Evolutionary conservation across 2,888 invertebrate species (phyloP), one percentile per base, ranked within the genome.

Genomic region (Heliconius sara): DNA sequence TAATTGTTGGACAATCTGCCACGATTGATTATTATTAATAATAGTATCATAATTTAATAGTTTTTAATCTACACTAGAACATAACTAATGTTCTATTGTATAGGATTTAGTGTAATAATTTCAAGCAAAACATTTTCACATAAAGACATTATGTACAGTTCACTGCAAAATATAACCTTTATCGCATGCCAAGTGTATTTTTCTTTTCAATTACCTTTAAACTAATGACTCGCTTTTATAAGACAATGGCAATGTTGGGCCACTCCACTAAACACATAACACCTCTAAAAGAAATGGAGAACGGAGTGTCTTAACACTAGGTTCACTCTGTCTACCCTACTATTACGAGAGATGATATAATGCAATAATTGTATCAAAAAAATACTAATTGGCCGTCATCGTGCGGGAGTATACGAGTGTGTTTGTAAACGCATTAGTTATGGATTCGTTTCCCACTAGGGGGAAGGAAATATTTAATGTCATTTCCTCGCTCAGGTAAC

Each of bases 161-260:
- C 78, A 84, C 84, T 84, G 84, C 80, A 84, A 83, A 84, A 84
- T 84, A 84, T 84, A 84, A 84, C 83, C 84, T 83, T 84, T 84
- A 82, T 84, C 84, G 84, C 84, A 84, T 84, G 84, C 84, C 79
- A 83, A 74, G 57, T 70, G 66, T 75, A 72, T 77, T 70, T 82
- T 83, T 84, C 43, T 81, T 81, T 84, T 72, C 30, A 16, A 16
- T 16, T n/a, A 13, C 9, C n/a, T 10, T 39, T n/a, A 52, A 52
- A 52, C 22, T 22, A 52, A 22, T 52, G 19, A 22, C 52, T 22
- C 7, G 19, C 22, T 22, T 52, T 22, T 19, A 22, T 25, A 39
- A 63, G 19, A 4, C 12, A 72, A 57, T 30, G 4, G 2, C 5
- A 39, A 34, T 22, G 67, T 34, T 34, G 27, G 0, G 22, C 10